These are phyloP conservation scores for Eupithecia abbreviata DNA, from an alignment of 2,888 invertebrate species.

Conservation along the genomic window DNA sequence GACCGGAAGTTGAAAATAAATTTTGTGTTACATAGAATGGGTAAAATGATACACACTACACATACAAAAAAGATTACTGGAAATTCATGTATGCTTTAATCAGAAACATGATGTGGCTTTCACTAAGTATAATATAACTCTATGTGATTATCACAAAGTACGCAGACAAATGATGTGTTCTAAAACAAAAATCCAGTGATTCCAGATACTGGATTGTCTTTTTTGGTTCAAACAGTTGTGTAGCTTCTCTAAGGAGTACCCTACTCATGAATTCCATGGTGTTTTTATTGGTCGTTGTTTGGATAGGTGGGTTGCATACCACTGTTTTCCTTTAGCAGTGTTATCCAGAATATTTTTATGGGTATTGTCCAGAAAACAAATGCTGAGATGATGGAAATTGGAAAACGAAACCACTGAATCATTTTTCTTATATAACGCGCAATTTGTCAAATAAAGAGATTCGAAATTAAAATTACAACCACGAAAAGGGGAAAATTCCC, in stretches of 20 bases:
- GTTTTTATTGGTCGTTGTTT: background rate
- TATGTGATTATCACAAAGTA: background rate
- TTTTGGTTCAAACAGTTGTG: background rate
- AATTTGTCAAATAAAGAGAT: conserved; percentile 9
- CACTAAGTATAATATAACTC: too few relatives aligned
- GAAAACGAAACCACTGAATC: conserved; percentile 5
- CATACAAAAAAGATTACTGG: too few relatives aligned
- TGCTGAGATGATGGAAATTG: background rate
- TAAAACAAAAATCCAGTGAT: background rate
- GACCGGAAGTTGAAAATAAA: background rate
- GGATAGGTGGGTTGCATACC: background rate
- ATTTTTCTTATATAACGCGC: background rate
- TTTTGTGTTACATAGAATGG: background rate
- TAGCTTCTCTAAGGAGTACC: background rate
- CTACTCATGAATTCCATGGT: background rate
- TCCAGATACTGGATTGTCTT: background rate
- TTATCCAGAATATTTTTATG: background rate
- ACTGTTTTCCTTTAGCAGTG: background rate
- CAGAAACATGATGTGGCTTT: too few relatives aligned
- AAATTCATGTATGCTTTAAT: too few relatives aligned
- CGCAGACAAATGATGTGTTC: background rate
- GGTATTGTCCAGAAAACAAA: background rate
- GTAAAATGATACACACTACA: background rate
- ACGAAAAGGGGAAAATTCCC: background rate
- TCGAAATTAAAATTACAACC: conserved; percentile 3